Evolutionary conservation across 2,797 vertebrate species (phyloP).

Genomic region (Syncerus caffer): DNA sequence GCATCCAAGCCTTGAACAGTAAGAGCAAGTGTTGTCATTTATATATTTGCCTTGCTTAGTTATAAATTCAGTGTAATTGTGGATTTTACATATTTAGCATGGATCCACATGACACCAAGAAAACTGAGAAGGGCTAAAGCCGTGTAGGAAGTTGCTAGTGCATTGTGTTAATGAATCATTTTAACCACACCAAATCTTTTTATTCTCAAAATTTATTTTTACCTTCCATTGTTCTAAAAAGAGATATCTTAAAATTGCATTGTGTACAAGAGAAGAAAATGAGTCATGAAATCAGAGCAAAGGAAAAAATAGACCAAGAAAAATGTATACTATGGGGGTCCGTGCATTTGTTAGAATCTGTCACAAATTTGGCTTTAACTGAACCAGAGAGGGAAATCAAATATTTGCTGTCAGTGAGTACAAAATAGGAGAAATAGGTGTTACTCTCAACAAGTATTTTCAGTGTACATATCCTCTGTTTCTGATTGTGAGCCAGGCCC

Average conservation of each 20-base stretch:
- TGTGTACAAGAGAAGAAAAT: slow-evolving; percentile 42
- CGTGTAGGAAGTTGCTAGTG: neutral
- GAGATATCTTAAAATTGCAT: slow-evolving; percentile 51
- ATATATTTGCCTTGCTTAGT: neutral
- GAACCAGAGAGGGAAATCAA: neutral
- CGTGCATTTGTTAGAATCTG: neutral
- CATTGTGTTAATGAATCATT: slow-evolving; percentile 31
- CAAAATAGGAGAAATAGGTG: neutral
- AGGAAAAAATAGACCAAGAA: neutral
- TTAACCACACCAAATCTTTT: slow-evolving; percentile 28
- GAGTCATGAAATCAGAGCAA: slow-evolving; percentile 36
- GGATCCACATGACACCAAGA: neutral
- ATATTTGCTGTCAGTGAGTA: neutral
- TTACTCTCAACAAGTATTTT: neutral
- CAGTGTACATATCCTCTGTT: neutral
- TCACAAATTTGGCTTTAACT: neutral
- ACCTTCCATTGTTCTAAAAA: slow-evolving; percentile 45
- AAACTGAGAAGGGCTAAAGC: slow-evolving; percentile 15
- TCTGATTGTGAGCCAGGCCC: neutral
- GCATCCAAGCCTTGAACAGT: neutral
- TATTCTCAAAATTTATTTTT: slow-evolving; percentile 59
- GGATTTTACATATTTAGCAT: slow-evolving; percentile 6
- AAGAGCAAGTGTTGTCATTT: neutral
- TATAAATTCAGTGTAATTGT: slow-evolving; percentile 24
- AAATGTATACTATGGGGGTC: neutral